Evolutionary conservation across 2,113 vertebrate species (phyloP).

Genomic region (Heloderma charlesbogerti): DNA sequence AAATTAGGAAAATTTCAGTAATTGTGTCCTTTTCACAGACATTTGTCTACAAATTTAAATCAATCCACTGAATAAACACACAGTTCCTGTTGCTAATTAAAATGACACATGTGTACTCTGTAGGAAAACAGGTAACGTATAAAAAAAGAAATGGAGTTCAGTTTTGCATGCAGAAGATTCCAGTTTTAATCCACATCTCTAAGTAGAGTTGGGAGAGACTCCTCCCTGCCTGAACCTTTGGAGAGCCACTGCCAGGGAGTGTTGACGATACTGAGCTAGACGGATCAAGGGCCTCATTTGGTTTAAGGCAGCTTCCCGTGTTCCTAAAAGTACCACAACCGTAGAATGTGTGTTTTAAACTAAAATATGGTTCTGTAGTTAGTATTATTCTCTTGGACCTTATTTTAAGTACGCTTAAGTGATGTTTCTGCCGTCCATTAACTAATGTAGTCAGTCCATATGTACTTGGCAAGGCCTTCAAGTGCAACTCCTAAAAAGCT

Average conservation of each 20-base stretch:
- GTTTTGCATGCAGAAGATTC: not conserved
- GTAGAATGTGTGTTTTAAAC: not conserved
- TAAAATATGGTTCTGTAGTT: not conserved
- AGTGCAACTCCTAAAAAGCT: slow-evolving; percentile 12
- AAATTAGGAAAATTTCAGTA: not conserved
- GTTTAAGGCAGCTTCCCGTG: not conserved
- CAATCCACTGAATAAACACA: not conserved
- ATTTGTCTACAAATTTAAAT: not conserved
- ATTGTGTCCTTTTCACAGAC: not conserved
- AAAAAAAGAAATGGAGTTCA: not conserved
- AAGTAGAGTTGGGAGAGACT: not conserved
- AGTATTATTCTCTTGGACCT: not conserved
- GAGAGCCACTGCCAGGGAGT: not conserved
- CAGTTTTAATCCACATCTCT: not conserved
- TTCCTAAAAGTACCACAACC: not conserved
- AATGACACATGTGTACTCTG: not conserved
- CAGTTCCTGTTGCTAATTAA: fast-evolving
- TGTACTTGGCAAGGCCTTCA: not conserved
- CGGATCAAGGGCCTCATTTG: not conserved
- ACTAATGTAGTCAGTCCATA: not conserved
- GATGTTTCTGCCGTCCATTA: not conserved
- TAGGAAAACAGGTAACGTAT: not conserved
- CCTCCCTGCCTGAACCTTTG: not conserved
- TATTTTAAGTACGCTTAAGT: not conserved
- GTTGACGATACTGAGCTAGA: not conserved